Base-by-base conservation (phyloP, 2,888 invertebrate genomes). In the Charanyca ferruginea region DNA sequence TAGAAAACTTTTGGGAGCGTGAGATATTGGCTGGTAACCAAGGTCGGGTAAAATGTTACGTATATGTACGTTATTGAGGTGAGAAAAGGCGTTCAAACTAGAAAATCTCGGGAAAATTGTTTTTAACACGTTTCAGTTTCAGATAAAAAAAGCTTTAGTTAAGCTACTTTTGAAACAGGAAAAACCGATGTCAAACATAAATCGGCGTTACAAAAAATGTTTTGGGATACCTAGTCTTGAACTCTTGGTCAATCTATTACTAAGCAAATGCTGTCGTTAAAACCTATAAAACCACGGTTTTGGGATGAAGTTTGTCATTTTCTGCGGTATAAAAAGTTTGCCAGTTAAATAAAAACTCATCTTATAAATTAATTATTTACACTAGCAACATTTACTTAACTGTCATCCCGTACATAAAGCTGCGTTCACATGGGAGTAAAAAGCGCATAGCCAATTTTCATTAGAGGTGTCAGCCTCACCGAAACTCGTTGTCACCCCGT, bases 391-490 rank as follows among this genome's bases (percentile, higher is more conserved):
- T 74, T 64, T 49, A 35, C n/a, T 20, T 55, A 22, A 57, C 22
- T 54, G 32, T 52, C 57, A 64, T 22, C 28, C 4, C 9, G 35
- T 25, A 48, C n/a, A 61, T 58, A 69, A 68, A 73, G 49, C 48
- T 55, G 62, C 58, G 35, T 57, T 35, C 80, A 68, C 73, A 58
- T 51, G 83, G 71, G 83, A 80, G 16, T 51, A 38, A 41, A 67
- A 55, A 68, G 57, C 57, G 41, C 48, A 44, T 60, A 77, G 78
- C 71, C 63, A 74, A 83, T 83, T 78, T 80, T 74, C 71, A 83
- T 83, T 80, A 81, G 64, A 78, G 66, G 69, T 74, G 66, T 73
- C 74, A 49, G 57, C 69, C 63, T 51, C 63, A 57, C 35, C 60
- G 55, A 80, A 83, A 79, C 69, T 68, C 79, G 74, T 73, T 64